Evolutionary conservation across 2,888 invertebrate species (phyloP), one percentile per base, ranked within the genome.

Genomic region (Cantharis lateralis): DNA sequence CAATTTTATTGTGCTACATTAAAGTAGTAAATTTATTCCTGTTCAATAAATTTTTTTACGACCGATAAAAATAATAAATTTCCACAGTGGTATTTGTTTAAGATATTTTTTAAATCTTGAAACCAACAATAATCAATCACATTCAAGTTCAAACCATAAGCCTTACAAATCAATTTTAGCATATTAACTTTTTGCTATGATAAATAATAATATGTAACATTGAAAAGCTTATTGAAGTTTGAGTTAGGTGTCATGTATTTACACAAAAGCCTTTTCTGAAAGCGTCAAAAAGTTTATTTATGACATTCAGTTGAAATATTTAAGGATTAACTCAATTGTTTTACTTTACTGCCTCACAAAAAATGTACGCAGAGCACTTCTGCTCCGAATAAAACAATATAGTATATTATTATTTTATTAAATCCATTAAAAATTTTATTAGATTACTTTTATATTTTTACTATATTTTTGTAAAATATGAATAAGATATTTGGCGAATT

Each of bases 81-180:
- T 48, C 48, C 2, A 13, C n/a, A n/a, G 48, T 2, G n/a, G n/a
- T 7, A 48, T 48, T 48, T 48, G 32, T 13, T 48, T n/a, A n/a
- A 48, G n/a, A 48, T n/a, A 48, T 48, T 48, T 48, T 48, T 48
- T 48, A 48, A 48, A 48, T 48, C 48, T 48, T 48, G 48, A n/a
- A 66, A n/a, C 64, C 18, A 66, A 66, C 64, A 66, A 66, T 66
- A 66, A 66, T 66, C 64, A 66, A 66, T 66, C 64, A 66, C 24
- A 66, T 24, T 66, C 64, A 66, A 66, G 18, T 66, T 66, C 24
- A 66, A 66, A 24, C 32, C 48, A 48, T 13, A 20, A 66, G 24
- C 20, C n/a, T 20, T n/a, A 66, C 18, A 66, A 66, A 66, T 66
- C 64, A 66, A 66, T 66, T 20, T 64, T 18, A 18, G 24, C 64